These are phyloP conservation scores for Deroplatys truncata DNA, from an alignment of 2,888 invertebrate species.

Conservation along the genomic window DNA sequence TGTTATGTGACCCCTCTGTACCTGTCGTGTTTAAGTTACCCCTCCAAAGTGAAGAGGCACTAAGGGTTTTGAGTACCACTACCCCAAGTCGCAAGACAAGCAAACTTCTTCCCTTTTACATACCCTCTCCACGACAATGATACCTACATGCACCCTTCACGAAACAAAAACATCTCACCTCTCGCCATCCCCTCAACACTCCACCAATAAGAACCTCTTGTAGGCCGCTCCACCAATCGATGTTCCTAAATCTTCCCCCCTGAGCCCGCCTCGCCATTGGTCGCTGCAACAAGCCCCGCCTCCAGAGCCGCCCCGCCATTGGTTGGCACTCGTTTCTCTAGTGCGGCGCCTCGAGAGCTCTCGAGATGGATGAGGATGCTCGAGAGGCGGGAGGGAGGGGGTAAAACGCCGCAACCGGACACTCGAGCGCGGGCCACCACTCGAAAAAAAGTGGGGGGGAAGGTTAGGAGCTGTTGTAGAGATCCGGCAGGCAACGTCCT, in stretches of 20 bases:
- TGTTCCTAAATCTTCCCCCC: background rate
- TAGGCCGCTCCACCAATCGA: background rate
- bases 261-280: background rate
- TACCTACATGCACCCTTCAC: background rate
- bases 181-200: background rate
- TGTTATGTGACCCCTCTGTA: background rate
- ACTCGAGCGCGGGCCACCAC: background rate
- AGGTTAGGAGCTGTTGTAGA: background rate
- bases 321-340: slow-evolving; percentile 1
- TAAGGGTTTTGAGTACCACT: background rate
- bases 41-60: background rate
- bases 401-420: background rate
- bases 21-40: background rate
- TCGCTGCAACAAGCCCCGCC: background rate
- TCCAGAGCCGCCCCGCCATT: background rate
- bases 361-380: slow-evolving; percentile 14
- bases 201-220: background rate
- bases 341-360: background rate
- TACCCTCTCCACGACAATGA: slow-evolving; percentile 2
- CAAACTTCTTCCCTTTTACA: background rate
- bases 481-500: background rate
- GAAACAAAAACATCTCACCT: background rate
- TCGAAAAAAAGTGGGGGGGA: background rate
- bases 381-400: background rate
- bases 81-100: background rate